Evolutionary conservation across 2,113 vertebrate genomes (phyloP), one percentile per base, ranked within the genome.

Genomic region (Accipiter cooperii): DNA sequence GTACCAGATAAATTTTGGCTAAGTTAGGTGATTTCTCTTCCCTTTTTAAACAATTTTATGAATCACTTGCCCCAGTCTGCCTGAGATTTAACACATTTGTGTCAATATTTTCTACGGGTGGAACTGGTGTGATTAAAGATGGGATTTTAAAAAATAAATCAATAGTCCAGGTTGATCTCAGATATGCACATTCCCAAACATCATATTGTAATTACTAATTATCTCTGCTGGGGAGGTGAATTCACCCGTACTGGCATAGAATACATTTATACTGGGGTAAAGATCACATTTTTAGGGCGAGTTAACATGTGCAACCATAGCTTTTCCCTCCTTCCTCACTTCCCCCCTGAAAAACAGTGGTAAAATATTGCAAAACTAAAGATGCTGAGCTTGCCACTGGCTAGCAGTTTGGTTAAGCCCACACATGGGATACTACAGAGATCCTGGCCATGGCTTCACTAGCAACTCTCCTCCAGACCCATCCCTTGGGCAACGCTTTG

Each of bases 381-480:
- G 36, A 22, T 47, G 13, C 21, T 46, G 36, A 79, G 29, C 38
- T 52, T 42, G 71, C 17, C 1, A 2, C 10, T 47, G 68, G 16
- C 10, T 36, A 36, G 26, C 31, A 38, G 2, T 58, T 52, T 31
- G 26, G 16, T 26, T 31, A 49, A 74, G 9, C 33, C 26, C 36
- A 54, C 3, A 0, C 7, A 8, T 6, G 24, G 29, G 24, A n/a
- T 3, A 4, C 26, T 19, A 34, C 34, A 73, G 61, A 79, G 79
- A 74, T 74, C 49, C 55, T 46, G 26, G 4, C 46, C 1, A 1
- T 8, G 46, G 31, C 44, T 42, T 34, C 9, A 0, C 11, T 12
- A 33, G 7, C 31, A 64, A 3, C 22, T 12, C 26, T 4, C 11
- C 19, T 87, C 63, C 44, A 44, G 31, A 17, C 17, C 29, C 12